Base-by-base conservation (phyloP, 2,113 vertebrate species). In the Osmerus mordax region DNA sequence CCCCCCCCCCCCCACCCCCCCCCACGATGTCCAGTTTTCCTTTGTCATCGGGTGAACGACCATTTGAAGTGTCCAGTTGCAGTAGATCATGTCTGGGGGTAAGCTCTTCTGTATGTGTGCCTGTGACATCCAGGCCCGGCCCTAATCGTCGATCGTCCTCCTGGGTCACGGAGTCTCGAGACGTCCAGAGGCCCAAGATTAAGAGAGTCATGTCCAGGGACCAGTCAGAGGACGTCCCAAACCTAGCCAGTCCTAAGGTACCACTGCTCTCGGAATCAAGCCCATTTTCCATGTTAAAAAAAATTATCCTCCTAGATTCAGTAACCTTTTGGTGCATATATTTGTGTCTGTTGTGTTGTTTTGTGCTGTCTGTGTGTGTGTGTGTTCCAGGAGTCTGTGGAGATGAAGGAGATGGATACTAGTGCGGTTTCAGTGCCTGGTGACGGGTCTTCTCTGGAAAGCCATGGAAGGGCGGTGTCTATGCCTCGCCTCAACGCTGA, bases 401-500 rank as follows among this genome's bases (percentile, higher is more conserved):
- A 96, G 78, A 94, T 95, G 95, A 94, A 79, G 83, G 93, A 94
- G 79, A 93, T 96, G 86, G 91, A 93, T 61, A 90, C 93, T 76
- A 92, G 91, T 8, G 77, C 86, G 69, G 93, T 89, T 0, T 79
- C 73, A 3, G 67, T 75, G 41, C 78, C 90, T 5, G 92, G 91
- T 7, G 89, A 89, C 29, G 93, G 92, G 0, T 88, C 90, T 0
- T 93, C 92, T 23, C 89, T 99, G 87, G 95, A 98, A 88, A 95
- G 86, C 87, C 95, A 98, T 75, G 94, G 95, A 3, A 81, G 95
- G 56, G 97, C 97, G 0, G 94, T 93, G 15, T 99, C 97, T 29
- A 98, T 99, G 97, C 97, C 97, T 0, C 93, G 95, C 56, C 93
- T 98, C 77, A 95, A 91, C 0, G 89, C 93, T 0, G 95, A 97